Percentiles rank a stretch among this genome's conserved stretches.
Conservation (phyloP, 2,113 vertebrate genomes). For the Tetraodon nigroviridis region DNA sequence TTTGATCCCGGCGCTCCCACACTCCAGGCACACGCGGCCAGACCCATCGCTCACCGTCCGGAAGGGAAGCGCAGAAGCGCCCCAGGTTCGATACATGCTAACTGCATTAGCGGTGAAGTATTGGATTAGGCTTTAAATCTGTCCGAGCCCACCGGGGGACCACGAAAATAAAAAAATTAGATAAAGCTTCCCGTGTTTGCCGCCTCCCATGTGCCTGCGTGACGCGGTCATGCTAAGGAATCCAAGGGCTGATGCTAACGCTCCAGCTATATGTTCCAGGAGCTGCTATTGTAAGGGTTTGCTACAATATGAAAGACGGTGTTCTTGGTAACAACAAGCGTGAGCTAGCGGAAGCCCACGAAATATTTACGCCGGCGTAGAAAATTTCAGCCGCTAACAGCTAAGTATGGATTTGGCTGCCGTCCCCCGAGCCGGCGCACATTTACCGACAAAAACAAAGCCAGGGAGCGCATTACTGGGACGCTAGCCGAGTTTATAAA, state of each 20-base stretch:
- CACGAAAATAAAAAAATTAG: no score
- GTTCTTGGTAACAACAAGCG: slow-evolving; percentile 2
- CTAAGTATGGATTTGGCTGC: slow-evolving; percentile 62
- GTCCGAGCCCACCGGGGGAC: slow-evolving; percentile 23
- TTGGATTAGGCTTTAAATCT: slow-evolving; percentile 66
- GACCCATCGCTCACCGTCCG: slow-evolving; percentile 36
- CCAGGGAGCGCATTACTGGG: slow-evolving; percentile 36
- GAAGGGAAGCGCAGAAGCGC: slow-evolving; percentile 54
- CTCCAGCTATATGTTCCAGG: slow-evolving; percentile 34
- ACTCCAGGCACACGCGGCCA: slow-evolving; percentile 20
- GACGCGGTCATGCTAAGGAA: slow-evolving; percentile 23
- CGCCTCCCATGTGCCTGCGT: no score
- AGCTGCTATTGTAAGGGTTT: slow-evolving; percentile 15
- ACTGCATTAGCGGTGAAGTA: slow-evolving; percentile 68
- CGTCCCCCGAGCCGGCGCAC: slow-evolving; percentile 50
- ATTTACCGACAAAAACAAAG: slow-evolving; percentile 63
- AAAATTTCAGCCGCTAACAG: slow-evolving; percentile 60
- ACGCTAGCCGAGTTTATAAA: slow-evolving; percentile 30
- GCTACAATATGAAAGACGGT: slow-evolving; percentile 24
- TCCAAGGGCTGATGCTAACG: slow-evolving; percentile 49
- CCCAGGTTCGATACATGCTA: slow-evolving; percentile 64
- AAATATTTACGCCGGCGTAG: slow-evolving; percentile 59
- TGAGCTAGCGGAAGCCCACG: slow-evolving; percentile 29
- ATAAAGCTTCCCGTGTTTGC: no score
- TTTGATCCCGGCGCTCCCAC: slow-evolving; percentile 38